Conservation (phyloP, 2,797 vertebrate genomes). For the Lepilemur ruficaudatus region DNA sequence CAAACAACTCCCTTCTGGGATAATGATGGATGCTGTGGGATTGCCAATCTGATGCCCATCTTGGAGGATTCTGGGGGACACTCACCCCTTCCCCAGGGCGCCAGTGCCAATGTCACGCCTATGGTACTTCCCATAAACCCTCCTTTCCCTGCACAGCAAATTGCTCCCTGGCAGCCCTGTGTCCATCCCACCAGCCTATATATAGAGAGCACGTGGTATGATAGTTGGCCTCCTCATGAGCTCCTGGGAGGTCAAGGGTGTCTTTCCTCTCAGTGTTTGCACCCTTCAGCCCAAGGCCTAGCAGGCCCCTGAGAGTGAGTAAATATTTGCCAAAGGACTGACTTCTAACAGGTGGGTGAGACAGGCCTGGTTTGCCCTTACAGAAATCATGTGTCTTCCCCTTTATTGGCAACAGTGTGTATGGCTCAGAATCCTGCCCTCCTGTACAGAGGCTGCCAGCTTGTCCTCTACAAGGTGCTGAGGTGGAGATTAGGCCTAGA, state of each 20-base stretch:
- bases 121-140: neutral
- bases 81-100: neutral
- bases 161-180: neutral
- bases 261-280: neutral
- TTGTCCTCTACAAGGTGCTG: neutral
- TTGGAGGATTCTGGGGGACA: neutral
- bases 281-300: neutral
- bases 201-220: fast-evolving
- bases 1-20: neutral
- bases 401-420: neutral
- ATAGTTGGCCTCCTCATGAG: neutral
- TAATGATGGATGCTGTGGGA: neutral
- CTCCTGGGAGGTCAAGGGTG: neutral
- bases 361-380: neutral
- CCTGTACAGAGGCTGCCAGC: neutral
- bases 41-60: neutral
- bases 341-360: neutral
- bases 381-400: neutral
- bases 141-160: neutral
- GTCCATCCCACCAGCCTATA: neutral
- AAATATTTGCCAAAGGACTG: constrained; percentile 8
- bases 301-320: neutral
- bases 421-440: neutral
- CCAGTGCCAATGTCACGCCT: neutral
- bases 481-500: neutral